Evolutionary conservation across 35 echinoderm and acorn worm genomes (phyloP).

Genomic region (Apostichopus japonicus): DNA sequence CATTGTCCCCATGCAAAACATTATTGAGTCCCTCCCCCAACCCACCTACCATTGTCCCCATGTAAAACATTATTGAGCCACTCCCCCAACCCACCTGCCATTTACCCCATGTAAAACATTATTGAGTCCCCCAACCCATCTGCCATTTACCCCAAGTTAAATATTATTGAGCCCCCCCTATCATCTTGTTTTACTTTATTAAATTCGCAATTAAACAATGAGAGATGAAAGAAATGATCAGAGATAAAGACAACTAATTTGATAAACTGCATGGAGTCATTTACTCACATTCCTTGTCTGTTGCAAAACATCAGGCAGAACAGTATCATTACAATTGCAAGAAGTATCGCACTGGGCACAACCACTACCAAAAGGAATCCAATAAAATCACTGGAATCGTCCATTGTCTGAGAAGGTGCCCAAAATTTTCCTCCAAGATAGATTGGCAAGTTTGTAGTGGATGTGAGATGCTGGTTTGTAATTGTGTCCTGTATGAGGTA

Average conservation of each 20-base stretch:
- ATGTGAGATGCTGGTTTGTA: background rate
- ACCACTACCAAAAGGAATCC: slow-evolving; percentile 47
- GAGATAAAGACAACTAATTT: background rate
- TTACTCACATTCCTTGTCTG: slow-evolving; percentile 55
- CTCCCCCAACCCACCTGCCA: too few relatives aligned
- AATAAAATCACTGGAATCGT: slow-evolving; percentile 43
- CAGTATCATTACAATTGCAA: background rate
- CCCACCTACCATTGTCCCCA: too few relatives aligned
- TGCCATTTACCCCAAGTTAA: too few relatives aligned
- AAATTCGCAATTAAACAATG: too few relatives aligned
- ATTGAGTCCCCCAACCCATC: too few relatives aligned
- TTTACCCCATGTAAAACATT: too few relatives aligned
- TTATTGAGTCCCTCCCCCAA: too few relatives aligned
- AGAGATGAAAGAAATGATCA: too few relatives aligned
- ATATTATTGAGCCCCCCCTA: too few relatives aligned
- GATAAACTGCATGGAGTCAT: background rate
- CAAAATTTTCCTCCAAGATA: slow-evolving; percentile 35
- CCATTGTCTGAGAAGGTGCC: slow-evolving; percentile 8
- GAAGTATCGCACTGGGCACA: slow-evolving; percentile 3
- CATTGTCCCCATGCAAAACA: too few relatives aligned
- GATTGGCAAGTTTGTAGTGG: background rate
- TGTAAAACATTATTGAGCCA: too few relatives aligned
- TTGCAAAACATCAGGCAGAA: slow-evolving; percentile 46
- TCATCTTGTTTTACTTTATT: too few relatives aligned
- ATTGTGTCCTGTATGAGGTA: slow-evolving; percentile 10